A percentile compares a stretch with the other conserved stretches of the same genome.
Evolutionary conservation across 2,113 vertebrate genomes (phyloP).

Genomic region (Psammodynastes pulverulentus): DNA sequence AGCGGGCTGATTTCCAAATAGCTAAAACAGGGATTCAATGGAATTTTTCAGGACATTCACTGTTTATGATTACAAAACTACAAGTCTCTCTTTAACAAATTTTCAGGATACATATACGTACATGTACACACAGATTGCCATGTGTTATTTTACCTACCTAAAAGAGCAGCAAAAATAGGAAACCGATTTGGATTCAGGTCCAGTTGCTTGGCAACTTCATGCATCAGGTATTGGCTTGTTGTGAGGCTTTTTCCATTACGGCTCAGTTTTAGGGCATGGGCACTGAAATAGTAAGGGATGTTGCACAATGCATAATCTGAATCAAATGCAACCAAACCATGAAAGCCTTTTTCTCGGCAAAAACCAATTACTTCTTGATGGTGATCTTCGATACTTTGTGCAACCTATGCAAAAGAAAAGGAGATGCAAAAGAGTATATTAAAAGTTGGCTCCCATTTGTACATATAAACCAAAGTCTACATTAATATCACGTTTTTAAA

Average conservation of each 20-base stretch:
- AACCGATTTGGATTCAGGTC: slow-evolving; percentile 91
- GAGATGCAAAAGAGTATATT: slow-evolving; percentile 42
- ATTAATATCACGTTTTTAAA: neutral
- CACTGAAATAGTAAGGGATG: slow-evolving; percentile 94
- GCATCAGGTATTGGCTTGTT: slow-evolving; percentile 96
- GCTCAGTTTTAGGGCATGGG: slow-evolving; percentile 94
- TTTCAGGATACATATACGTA: neutral
- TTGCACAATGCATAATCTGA: slow-evolving; percentile 95
- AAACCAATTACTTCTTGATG: slow-evolving; percentile 95
- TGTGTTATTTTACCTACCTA: slow-evolving; percentile 76
- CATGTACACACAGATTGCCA: neutral
- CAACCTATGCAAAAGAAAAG: slow-evolving; percentile 72
- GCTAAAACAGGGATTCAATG: neutral
- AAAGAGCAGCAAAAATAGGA: slow-evolving; percentile 92
- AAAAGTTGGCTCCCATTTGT: slow-evolving; percentile 25
- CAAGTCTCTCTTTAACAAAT: neutral
- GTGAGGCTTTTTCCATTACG: slow-evolving; percentile 95
- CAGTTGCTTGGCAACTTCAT: slow-evolving; percentile 94
- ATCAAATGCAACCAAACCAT: slow-evolving; percentile 92
- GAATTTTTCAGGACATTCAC: neutral
- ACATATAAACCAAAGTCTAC: neutral
- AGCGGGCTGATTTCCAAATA: neutral
- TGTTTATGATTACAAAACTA: neutral
- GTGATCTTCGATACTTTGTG: slow-evolving; percentile 94
- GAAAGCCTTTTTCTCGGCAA: slow-evolving; percentile 91